Evolutionary conservation across 2,113 vertebrate genomes (phyloP).

Genomic region (Poeciliopsis occidentalis): DNA sequence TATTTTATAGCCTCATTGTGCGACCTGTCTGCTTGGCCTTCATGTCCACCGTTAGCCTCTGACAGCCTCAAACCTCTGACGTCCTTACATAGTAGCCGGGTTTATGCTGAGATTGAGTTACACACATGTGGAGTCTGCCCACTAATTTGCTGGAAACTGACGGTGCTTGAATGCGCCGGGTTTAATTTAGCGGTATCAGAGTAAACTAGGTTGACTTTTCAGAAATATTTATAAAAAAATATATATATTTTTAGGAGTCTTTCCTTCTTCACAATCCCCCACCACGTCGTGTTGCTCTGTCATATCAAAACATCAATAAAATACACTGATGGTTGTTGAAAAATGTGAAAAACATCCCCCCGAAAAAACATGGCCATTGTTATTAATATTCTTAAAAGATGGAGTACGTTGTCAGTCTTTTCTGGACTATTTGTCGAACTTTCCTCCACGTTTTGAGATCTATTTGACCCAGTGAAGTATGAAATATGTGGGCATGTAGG

Average conservation of each 20-base stretch:
- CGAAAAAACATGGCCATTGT: neutral
- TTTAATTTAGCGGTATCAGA: too few species aligned
- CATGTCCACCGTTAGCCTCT: too few species aligned
- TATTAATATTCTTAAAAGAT: neutral
- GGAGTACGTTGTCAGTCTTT: too few species aligned
- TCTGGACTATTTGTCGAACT: too few species aligned
- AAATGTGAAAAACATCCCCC: neutral
- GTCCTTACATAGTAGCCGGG: neutral
- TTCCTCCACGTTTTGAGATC: conserved; percentile 14
- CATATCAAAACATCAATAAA: neutral
- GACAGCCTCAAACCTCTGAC: too few species aligned
- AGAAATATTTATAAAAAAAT: neutral
- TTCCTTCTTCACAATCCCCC: neutral
- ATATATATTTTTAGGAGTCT: neutral
- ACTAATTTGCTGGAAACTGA: neutral
- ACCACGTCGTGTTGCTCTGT: neutral
- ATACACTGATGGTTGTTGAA: neutral
- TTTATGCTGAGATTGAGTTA: neutral
- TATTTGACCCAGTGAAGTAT: conserved; percentile 41
- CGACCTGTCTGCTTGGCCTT: neutral
- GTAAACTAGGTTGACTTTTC: neutral
- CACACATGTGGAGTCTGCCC: neutral
- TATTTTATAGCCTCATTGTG: neutral
- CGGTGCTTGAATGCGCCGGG: too few species aligned
- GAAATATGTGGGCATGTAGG: conserved; percentile 41